Evolutionary conservation across 2,888 invertebrate species (phyloP).

Genomic region (Cetonia aurata): DNA sequence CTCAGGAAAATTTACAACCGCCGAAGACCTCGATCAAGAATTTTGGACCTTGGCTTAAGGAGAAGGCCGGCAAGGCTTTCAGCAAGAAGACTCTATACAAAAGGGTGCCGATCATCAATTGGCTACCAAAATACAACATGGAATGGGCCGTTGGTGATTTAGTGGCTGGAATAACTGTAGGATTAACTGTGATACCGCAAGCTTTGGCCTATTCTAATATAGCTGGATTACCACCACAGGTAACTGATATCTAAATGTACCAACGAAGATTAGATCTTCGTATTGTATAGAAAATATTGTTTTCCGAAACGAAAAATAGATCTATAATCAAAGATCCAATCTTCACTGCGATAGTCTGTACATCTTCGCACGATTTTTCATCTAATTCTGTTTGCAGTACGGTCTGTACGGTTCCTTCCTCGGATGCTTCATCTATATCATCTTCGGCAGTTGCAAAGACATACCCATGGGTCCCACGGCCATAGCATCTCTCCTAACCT

Average conservation of each 20-base stretch:
- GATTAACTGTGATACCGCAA: constrained; percentile 94
- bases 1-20: constrained; percentile 50
- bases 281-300: too few species aligned
- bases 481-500: constrained; percentile 88
- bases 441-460: constrained; percentile 93
- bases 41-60: constrained; percentile 64
- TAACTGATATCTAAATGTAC: constrained; percentile 57
- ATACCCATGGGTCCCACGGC: constrained; percentile 95
- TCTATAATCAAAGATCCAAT: too few species aligned
- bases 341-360: too few species aligned
- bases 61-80: constrained; percentile 68
- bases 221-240: constrained; percentile 81
- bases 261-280: too few species aligned
- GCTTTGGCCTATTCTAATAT: constrained; percentile 86
- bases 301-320: too few species aligned
- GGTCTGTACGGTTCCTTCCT: constrained; percentile 95
- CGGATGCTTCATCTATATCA: constrained; percentile 90
- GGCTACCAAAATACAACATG: constrained; percentile 83
- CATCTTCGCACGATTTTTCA: too few species aligned
- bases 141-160: constrained; percentile 86
- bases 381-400: constrained; percentile 71
- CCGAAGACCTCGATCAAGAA: constrained; percentile 51
- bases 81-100: constrained; percentile 80
- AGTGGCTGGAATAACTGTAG: constrained; percentile 93
- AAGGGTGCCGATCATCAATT: constrained; percentile 79